Evolutionary conservation across 2,888 invertebrate genomes (phyloP), one percentile per base, ranked within the genome.

Genomic region (Hololepta plana): DNA sequence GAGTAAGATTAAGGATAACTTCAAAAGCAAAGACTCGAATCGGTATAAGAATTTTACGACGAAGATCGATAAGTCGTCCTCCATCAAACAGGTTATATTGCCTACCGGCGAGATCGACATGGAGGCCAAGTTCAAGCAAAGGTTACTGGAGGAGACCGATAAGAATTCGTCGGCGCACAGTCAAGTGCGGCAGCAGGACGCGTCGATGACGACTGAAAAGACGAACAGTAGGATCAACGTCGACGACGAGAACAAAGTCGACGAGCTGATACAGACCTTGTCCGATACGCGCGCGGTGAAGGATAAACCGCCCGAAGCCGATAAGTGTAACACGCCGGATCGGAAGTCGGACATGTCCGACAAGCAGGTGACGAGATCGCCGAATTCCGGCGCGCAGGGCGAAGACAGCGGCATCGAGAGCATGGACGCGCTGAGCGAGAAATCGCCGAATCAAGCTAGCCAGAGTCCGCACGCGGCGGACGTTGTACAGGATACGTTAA

Each of bases 341-440:
- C 38, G 47, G 15, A 49, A 50, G 29, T 39, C 36, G 4, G 40
- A 39, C 26, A 22, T 40, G 26, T 32, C 35, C 17, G 43, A 44
- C 17, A 41, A 42, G 26, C 41, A 42, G 29, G 37, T 43, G 9
- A 6, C 8, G 8, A 41, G 55, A 13, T 54, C 55, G n/a, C 53
- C 54, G 8, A 53, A 49, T 34, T 50, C 51, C 2, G 52, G 53
- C 3, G 45, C 45, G 16, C 74, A 74, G 42, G 84, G 84, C 22
- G 87, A 87, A 47, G 85, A 87, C 53, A 85, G 85, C 29, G 87
- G 87, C 9, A 87, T 87, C 29, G 87, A 87, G 51, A 84, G 84
- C 17, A 85, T 87, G 87, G 87, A 88, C 49, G 85, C 87, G 2
- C 55, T 85, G n/a, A 85, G 85, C 11, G 87, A 88, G 50, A 87